phyloP scores from a whole-genome alignment of 2,797 vertebrate genomes.

The Lates japonicus region DNA sequence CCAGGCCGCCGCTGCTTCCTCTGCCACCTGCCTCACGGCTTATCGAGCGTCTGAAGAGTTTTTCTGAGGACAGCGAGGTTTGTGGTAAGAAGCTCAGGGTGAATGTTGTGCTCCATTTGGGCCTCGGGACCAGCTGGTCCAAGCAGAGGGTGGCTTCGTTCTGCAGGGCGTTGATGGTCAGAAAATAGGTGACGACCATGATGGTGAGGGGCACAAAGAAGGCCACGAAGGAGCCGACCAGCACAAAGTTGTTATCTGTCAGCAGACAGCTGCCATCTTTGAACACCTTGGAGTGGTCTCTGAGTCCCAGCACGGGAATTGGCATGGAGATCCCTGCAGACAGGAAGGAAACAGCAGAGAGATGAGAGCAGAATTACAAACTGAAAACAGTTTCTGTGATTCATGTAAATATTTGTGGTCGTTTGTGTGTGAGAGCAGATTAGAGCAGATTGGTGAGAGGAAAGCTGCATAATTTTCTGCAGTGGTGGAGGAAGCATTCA shows the following conservation, averaged over 20 bases:
- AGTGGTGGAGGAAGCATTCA: too few relatives aligned
- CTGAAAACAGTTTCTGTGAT: neutral
- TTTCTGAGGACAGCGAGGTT: conserved; percentile 92
- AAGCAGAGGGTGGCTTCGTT: conserved; percentile 93
- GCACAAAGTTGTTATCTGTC: conserved; percentile 92
- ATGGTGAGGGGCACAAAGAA: conserved; percentile 97
- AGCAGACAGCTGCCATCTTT: conserved; percentile 92
- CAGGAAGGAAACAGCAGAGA: conserved; percentile 23
- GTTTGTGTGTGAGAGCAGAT: neutral
- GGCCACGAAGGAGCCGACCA: conserved; percentile 95
- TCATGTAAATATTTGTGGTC: neutral
- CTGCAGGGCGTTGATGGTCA: conserved; percentile 94
- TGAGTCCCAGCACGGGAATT: conserved; percentile 93
- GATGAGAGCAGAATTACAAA: neutral
- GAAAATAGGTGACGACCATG: conserved; percentile 97
- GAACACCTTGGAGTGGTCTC: conserved; percentile 94
- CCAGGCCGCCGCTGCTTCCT: conserved; percentile 27
- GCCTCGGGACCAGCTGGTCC: conserved; percentile 89
- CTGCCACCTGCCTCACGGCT: conserved; percentile 81
- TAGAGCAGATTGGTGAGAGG: too few relatives aligned
- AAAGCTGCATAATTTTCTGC: too few relatives aligned
- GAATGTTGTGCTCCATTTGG: conserved; percentile 90
- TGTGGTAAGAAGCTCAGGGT: conserved; percentile 91
- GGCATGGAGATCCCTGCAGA: conserved; percentile 96
- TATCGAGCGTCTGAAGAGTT: conserved; percentile 91